Conservation (phyloP, 2,797 vertebrate genomes). For the Urocyon cinereoargenteus region DNA sequence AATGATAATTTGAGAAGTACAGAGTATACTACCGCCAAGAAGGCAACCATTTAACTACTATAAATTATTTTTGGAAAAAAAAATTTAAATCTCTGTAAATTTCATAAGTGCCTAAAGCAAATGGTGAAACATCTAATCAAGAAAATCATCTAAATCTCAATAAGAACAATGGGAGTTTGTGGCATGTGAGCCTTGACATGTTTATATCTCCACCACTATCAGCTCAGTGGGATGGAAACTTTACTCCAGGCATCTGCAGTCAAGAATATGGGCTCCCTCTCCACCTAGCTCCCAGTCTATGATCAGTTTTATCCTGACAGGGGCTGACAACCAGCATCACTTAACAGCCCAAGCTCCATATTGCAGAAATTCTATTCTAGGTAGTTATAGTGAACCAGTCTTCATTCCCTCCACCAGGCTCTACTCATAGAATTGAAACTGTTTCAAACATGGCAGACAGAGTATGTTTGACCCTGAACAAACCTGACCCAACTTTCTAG, state of each 20-base stretch:
- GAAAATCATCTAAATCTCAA: neutral
- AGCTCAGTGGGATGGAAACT: neutral
- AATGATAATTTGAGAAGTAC: neutral
- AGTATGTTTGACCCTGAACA: neutral
- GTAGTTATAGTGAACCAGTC: neutral
- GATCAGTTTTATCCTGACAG: neutral
- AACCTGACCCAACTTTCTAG: neutral
- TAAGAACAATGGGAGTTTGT: neutral
- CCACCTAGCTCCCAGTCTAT: neutral
- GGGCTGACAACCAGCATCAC: neutral
- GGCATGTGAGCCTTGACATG: neutral
- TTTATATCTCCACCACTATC: neutral
- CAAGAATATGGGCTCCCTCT: neutral
- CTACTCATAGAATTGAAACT: neutral
- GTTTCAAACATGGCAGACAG: neutral
- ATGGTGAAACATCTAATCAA: slow-evolving; percentile 3
- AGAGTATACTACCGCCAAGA: neutral
- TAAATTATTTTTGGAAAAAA: neutral
- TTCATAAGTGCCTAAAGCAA: neutral
- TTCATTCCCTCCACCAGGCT: neutral
- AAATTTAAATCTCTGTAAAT: neutral
- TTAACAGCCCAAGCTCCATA: neutral
- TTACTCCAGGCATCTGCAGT: neutral
- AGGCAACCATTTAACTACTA: slow-evolving; percentile 9
- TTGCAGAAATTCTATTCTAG: neutral